phyloP scores from a whole-genome alignment of 2,113 vertebrate genomes.

The Cercocebus atys region DNA sequence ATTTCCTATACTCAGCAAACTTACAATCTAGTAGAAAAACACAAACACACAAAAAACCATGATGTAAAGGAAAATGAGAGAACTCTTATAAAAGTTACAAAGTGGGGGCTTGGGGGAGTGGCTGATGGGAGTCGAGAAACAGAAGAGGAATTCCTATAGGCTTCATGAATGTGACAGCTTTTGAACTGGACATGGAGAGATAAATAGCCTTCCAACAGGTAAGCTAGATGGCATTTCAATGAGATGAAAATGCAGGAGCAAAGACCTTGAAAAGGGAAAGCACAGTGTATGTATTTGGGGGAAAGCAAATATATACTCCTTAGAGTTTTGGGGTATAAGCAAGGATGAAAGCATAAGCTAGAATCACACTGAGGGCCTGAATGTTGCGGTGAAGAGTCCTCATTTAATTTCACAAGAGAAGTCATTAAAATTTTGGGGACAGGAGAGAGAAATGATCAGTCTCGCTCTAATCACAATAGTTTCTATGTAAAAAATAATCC shows the following conservation, averaged over 20 bases:
- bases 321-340: background rate
- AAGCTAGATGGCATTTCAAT: background rate
- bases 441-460: background rate
- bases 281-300: background rate
- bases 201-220: background rate
- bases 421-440: background rate
- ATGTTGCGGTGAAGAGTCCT: background rate
- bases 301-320: background rate
- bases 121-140: background rate
- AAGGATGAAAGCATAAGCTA: background rate
- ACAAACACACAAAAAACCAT: background rate
- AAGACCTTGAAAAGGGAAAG: background rate
- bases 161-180: background rate
- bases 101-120: background rate
- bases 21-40: conserved; percentile 23
- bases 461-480: background rate
- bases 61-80: background rate
- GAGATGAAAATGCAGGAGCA: background rate
- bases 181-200: background rate
- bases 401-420: background rate
- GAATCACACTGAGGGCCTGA: background rate
- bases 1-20: background rate
- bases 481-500: background rate
- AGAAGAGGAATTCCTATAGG: background rate
- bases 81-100: background rate